Percentiles rank a stretch among this genome's conserved stretches.
Evolutionary conservation across 2,888 invertebrate species (phyloP).

Genomic region (Copidosoma aretas): DNA sequence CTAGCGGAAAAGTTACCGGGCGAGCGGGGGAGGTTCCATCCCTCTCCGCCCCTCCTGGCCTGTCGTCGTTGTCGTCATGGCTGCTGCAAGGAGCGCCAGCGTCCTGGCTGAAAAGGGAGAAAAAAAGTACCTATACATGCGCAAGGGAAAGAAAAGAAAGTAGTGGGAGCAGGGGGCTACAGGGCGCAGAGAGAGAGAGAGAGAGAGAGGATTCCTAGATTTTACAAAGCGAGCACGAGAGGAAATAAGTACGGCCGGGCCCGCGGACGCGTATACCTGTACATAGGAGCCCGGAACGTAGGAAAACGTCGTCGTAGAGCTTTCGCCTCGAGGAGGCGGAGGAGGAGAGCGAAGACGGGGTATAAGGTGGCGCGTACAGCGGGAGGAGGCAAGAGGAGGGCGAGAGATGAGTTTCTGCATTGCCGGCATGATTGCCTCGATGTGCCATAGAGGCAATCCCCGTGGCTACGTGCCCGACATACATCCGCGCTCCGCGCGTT

Average conservation of each 20-base stretch:
- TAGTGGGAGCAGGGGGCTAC: background rate
- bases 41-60: background rate
- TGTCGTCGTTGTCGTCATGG: conserved; percentile 7
- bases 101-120: background rate
- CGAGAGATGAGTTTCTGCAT: conserved; percentile 59
- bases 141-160: conserved; percentile 16
- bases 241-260: conserved; percentile 28
- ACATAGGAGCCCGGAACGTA: background rate
- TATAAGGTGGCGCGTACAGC: conserved; percentile 12
- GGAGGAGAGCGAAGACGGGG: conserved; percentile 7
- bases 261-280: background rate
- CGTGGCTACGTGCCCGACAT: conserved; percentile 63
- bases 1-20: conserved; percentile 35
- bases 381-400: conserved; percentile 48
- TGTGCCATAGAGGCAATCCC: conserved; percentile 63
- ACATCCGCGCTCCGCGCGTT: conserved; percentile 48
- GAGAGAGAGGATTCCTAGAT: conserved; percentile 44
- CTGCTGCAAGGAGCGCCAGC: background rate
- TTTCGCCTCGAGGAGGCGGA: conserved; percentile 13
- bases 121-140: background rate
- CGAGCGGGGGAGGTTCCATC: conserved; percentile 20
- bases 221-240: conserved; percentile 44
- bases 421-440: conserved; percentile 62
- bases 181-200: background rate
- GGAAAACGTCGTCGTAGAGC: conserved; percentile 20